Percentiles rank a stretch among this genome's conserved stretches.
Conservation (phyloP, 1,140 invertebrate species). For the Chionoecetes opilio region DNA sequence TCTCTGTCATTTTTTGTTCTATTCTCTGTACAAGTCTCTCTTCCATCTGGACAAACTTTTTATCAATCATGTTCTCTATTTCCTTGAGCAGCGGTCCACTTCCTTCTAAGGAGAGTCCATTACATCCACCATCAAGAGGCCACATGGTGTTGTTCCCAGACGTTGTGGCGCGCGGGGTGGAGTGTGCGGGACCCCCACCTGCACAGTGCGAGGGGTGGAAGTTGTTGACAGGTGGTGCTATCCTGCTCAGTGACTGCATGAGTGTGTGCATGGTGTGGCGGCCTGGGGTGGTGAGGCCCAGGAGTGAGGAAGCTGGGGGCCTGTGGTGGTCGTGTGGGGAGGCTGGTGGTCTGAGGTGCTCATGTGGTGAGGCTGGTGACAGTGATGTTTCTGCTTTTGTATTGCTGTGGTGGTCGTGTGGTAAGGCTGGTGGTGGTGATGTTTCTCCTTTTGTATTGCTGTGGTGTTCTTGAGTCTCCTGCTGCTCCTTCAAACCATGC, state of each 20-base stretch:
- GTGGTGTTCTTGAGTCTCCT: background rate
- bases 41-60: constrained; percentile 52
- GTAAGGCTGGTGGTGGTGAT: background rate
- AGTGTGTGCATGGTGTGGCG: background rate
- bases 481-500: background rate
- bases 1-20: constrained; percentile 55
- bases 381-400: background rate
- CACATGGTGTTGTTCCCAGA: background rate
- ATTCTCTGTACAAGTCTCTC: constrained; percentile 56
- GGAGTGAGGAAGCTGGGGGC: background rate
- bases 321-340: background rate
- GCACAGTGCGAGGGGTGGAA: background rate
- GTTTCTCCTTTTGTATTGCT: background rate
- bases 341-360: background rate
- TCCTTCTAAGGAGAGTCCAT: background rate
- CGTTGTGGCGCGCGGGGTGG: background rate
- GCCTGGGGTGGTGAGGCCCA: background rate
- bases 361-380: too few relatives aligned
- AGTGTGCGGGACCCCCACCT: background rate
- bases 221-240: background rate
- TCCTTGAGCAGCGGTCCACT: constrained; percentile 32
- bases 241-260: background rate
- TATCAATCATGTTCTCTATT: constrained; percentile 59
- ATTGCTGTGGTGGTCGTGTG: background rate
- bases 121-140: background rate